These are phyloP conservation scores for Sericinus montela DNA, from an alignment of 2,888 invertebrate species.

Conservation along the genomic window DNA sequence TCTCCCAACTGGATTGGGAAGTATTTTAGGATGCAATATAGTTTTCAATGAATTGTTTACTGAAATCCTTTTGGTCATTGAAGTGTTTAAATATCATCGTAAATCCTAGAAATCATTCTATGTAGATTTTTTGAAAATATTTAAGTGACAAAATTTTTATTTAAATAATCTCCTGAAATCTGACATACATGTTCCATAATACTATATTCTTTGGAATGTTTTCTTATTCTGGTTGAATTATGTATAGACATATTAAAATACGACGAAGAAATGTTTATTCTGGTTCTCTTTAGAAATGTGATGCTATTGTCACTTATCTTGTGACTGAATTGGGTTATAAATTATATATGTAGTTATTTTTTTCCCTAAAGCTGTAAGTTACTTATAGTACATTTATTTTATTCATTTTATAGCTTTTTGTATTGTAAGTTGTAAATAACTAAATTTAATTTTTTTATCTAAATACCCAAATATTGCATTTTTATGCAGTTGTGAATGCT, in stretches of 20 bases:
- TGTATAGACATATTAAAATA: too few species aligned
- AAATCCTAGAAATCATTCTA: too few species aligned
- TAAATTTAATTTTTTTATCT: conserved; percentile 32
- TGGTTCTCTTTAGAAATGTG: too few species aligned
- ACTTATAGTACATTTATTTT: conserved; percentile 53
- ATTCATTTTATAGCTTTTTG: conserved; percentile 42
- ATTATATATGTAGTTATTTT: background rate
- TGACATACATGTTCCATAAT: background rate
- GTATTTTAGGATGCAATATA: background rate
- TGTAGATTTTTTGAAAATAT: too few species aligned
- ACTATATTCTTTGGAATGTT: background rate
- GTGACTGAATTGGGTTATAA: background rate
- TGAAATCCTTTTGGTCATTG: too few species aligned
- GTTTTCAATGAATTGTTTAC: background rate
- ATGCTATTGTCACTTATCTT: too few species aligned
- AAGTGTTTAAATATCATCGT: too few species aligned
- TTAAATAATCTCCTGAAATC: background rate
- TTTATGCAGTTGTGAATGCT: conserved; percentile 2
- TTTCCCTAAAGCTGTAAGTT: conserved; percentile 22
- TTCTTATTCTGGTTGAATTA: too few species aligned
- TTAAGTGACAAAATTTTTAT: background rate
- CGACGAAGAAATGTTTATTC: too few species aligned
- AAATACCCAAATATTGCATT: conserved; percentile 7
- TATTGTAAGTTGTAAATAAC: conserved; percentile 57
- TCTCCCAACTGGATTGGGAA: conserved; percentile 10